These are phyloP conservation scores for Caenorhabditis tropicalis DNA, from an alignment of 1,140 invertebrate species.

Conservation along the genomic window DNA sequence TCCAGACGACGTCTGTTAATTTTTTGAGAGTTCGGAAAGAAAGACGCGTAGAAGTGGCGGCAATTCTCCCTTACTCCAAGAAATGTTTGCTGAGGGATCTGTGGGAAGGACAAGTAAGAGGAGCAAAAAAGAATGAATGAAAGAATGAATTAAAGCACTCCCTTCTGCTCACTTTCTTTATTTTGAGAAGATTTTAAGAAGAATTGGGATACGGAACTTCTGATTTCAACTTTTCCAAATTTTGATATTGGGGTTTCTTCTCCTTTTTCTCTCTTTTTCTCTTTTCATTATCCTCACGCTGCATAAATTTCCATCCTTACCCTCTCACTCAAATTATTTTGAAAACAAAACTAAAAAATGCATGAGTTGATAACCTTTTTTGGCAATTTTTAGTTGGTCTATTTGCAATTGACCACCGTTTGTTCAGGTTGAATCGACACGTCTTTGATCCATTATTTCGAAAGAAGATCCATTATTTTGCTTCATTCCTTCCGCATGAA, in stretches of 20 bases:
- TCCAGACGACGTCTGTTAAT: not conserved
- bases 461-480: not conserved
- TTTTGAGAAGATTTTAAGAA: not conserved
- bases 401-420: constrained; percentile 16
- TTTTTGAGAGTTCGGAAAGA: constrained; percentile 27
- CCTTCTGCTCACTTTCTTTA: constrained; percentile 1
- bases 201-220: not conserved
- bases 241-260: not conserved
- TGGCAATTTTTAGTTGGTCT: constrained; percentile 10
- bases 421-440: constrained; percentile 42
- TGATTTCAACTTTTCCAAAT: not conserved
- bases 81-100: constrained; percentile 41
- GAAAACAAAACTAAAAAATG: not conserved
- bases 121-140: not conserved
- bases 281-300: not conserved
- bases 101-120: constrained; percentile 41
- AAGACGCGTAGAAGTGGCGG: not conserved
- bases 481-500: not conserved
- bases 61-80: constrained; percentile 37
- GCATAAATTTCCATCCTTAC: not conserved
- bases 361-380: constrained; percentile 8
- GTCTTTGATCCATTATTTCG: not conserved
- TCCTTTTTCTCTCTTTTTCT: not conserved
- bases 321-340: not conserved
- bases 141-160: not conserved